A percentile compares a stretch with the other conserved stretches of the same genome.
These are phyloP conservation scores for Nansenia antarctica DNA, from an alignment of 2,113 vertebrate genomes.

Conservation along the genomic window DNA sequence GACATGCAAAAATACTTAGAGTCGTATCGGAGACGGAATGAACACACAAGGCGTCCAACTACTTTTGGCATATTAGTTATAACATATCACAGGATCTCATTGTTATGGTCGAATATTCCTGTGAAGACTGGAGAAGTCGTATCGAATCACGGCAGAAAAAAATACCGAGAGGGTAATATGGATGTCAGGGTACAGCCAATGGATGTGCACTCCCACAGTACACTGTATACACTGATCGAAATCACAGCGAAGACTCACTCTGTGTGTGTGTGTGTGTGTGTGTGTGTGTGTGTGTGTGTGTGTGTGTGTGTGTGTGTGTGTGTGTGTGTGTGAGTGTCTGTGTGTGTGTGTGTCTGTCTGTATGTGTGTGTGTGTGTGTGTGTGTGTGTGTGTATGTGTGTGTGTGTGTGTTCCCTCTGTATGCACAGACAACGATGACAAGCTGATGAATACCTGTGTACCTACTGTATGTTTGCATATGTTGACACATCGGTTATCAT, in stretches of 20 bases:
- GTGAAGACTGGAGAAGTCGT: constrained; percentile 25
- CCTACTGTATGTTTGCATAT: background rate
- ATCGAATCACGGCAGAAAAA: constrained; percentile 35
- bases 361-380: background rate
- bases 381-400: background rate
- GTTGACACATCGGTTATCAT: too few species aligned
- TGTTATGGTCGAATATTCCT: background rate
- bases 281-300: too few species aligned
- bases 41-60: constrained; percentile 1
- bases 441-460: background rate
- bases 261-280: constrained; percentile 3
- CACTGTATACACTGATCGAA: background rate
- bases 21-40: background rate
- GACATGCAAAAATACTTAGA: constrained; percentile 40
- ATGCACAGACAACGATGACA: too few species aligned
- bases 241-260: background rate
- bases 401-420: background rate
- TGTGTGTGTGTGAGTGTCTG: background rate
- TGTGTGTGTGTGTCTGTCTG: background rate
- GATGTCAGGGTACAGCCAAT: background rate
- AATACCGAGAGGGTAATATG: background rate
- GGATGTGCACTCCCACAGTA: background rate
- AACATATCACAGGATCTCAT: background rate
- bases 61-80: constrained; percentile 1
- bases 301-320: constrained; percentile 4